Percentiles rank a stretch among this genome's conserved stretches.
Conservation (phyloP, 2,797 vertebrate genomes). For the Sparidentex hasta region DNA sequence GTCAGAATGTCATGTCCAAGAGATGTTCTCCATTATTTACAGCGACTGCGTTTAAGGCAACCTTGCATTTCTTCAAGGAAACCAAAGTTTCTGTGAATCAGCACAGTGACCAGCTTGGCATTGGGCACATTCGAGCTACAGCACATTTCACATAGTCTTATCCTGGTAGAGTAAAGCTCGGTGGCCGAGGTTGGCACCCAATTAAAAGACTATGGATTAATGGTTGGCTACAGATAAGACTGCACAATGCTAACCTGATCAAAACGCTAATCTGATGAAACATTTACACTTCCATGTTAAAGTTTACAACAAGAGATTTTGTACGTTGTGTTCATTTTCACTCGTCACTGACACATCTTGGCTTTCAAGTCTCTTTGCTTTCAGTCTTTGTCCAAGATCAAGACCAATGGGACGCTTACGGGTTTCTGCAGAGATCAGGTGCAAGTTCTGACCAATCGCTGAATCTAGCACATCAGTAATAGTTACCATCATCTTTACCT, state of each 20-base stretch:
- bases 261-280: background rate
- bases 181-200: constrained; percentile 15
- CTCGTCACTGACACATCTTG: constrained; percentile 7
- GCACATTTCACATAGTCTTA: background rate
- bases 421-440: constrained; percentile 30
- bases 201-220: constrained; percentile 5
- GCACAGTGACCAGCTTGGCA: constrained; percentile 32
- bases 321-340: constrained; percentile 26
- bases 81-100: constrained; percentile 28
- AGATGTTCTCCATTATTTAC: constrained; percentile 49
- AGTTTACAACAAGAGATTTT: constrained; percentile 19
- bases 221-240: constrained; percentile 15
- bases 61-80: constrained; percentile 47
- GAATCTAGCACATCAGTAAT: constrained; percentile 14
- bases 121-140: background rate
- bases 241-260: constrained; percentile 17
- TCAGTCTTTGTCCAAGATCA: constrained; percentile 20
- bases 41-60: constrained; percentile 74
- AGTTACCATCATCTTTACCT: background rate
- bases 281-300: constrained; percentile 11
- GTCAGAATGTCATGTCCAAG: constrained; percentile 13
- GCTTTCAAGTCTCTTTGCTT: constrained; percentile 20
- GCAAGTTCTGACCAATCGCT: background rate
- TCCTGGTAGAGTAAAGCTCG: constrained; percentile 9
- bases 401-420: constrained; percentile 30